Conservation (phyloP, 2,797 vertebrate species). For the Helarctos malayanus region DNA sequence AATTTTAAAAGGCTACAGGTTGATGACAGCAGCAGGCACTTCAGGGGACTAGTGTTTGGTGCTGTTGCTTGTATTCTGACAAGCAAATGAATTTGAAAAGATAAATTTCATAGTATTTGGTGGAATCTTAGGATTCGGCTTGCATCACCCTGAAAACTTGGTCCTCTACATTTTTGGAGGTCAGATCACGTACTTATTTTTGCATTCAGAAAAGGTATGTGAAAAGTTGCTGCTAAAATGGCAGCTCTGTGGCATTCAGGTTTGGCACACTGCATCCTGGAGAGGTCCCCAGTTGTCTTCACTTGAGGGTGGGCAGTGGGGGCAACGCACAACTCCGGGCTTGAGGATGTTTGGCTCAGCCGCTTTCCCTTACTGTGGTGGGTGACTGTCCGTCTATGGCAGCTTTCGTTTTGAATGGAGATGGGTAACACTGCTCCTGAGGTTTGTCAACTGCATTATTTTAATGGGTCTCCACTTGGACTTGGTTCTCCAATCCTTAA, state of each 20-base stretch:
- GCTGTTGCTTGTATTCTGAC: neutral
- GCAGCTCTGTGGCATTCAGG: neutral
- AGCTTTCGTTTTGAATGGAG: neutral
- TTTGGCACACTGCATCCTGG: neutral
- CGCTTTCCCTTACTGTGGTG: neutral
- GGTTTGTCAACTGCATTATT: neutral
- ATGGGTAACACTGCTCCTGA: neutral
- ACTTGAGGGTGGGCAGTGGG: neutral
- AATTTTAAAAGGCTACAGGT: neutral
- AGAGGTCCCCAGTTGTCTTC: neutral
- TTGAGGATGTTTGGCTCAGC: neutral
- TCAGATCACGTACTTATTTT: neutral
- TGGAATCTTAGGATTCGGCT: neutral
- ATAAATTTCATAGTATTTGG: neutral
- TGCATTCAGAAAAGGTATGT: neutral
- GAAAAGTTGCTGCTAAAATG: neutral
- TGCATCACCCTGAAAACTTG: neutral
- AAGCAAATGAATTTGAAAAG: neutral
- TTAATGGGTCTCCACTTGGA: neutral
- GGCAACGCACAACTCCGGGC: neutral
- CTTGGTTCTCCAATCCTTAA: neutral
- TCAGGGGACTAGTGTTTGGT: neutral
- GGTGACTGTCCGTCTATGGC: neutral
- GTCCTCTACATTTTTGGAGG: neutral
- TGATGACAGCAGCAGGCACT: neutral